Evolutionary conservation across 2,797 vertebrate species (phyloP).

Genomic region (Sitta carolinensis): DNA sequence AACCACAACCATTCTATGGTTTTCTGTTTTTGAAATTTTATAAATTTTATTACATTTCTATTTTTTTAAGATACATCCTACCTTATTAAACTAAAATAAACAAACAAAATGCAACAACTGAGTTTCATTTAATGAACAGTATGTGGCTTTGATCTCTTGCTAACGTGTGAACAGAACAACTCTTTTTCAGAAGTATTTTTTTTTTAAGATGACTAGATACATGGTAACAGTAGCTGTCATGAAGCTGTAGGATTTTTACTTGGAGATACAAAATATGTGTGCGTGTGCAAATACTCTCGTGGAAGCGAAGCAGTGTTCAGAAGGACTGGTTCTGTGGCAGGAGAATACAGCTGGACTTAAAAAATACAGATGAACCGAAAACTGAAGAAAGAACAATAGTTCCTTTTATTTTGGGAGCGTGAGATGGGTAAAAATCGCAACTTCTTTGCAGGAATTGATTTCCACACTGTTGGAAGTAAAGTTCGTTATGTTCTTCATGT

Average conservation of each 20-base stretch:
- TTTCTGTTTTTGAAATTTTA: not conserved
- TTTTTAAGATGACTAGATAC: not conserved
- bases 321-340: not conserved
- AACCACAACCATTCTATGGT: not conserved
- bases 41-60: not conserved
- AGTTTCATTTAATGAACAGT: not conserved
- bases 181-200: not conserved
- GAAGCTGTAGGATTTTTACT: not conserved
- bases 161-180: not conserved
- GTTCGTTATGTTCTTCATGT: not conserved
- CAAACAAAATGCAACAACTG: not conserved
- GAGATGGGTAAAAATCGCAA: not conserved
- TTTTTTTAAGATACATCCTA: not conserved
- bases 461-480: not conserved
- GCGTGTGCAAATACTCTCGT: not conserved
- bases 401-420: not conserved
- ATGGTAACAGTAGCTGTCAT: not conserved
- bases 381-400: not conserved
- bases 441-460: not conserved
- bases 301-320: not conserved
- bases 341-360: not conserved
- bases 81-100: not conserved
- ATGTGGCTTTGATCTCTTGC: not conserved
- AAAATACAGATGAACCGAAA: not conserved
- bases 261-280: not conserved